Conservation (phyloP, 2,113 vertebrate genomes). For the Hippolais icterina region DNA sequence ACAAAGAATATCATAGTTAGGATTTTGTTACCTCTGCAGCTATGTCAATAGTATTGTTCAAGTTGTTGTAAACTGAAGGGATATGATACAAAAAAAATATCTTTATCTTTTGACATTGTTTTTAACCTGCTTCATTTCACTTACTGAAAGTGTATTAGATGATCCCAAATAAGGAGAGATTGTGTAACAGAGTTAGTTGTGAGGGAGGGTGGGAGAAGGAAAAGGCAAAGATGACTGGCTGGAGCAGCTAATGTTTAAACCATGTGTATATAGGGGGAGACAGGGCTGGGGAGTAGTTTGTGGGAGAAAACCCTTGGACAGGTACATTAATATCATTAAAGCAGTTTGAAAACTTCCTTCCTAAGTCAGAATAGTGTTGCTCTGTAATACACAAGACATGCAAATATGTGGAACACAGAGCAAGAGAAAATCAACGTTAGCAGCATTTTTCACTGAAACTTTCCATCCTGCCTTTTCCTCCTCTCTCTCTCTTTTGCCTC, state of each 20-base stretch:
- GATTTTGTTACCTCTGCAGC: not conserved
- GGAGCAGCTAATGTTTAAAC: not conserved
- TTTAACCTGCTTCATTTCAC: not conserved
- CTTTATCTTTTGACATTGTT: not conserved
- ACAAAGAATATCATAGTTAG: not conserved
- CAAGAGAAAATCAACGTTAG: not conserved
- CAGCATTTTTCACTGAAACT: not conserved
- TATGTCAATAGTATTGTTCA: not conserved
- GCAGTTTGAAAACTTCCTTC: not conserved
- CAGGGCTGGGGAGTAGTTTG: rapidly evolving
- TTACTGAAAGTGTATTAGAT: not conserved
- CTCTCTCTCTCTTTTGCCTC: not conserved
- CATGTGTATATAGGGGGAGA: rapidly evolving
- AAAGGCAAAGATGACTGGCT: not conserved
- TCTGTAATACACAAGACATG: not conserved
- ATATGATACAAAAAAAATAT: not conserved
- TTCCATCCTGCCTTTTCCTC: not conserved
- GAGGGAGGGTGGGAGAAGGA: not conserved
- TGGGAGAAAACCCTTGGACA: not conserved
- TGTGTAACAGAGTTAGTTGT: not conserved
- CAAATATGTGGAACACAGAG: not conserved
- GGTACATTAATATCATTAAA: not conserved
- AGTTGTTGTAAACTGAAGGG: not conserved
- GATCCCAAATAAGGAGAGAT: not conserved
- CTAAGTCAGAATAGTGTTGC: not conserved